Conservation (phyloP, 2,888 invertebrate genomes). For the Ctenicera cuprea region DNA sequence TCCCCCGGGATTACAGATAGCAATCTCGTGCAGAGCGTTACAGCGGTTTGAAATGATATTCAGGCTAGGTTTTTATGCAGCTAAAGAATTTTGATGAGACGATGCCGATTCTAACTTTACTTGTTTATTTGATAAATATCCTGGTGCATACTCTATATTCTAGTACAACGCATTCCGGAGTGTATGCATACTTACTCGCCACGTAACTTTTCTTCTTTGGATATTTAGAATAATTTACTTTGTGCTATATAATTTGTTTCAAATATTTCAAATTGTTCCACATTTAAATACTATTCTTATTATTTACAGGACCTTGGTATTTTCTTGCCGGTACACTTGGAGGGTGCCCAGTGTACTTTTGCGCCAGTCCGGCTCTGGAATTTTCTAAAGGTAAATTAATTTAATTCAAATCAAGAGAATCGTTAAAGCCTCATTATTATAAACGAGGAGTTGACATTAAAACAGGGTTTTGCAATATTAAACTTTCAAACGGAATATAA, state of each 20-base stretch:
- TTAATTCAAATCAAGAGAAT: too few species aligned
- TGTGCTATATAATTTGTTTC: too few species aligned
- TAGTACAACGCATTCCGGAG: constrained; percentile 2
- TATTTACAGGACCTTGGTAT: neutral
- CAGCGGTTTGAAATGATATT: constrained; percentile 13
- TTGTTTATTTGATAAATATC: constrained; percentile 30
- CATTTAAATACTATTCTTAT: neutral
- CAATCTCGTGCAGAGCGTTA: constrained; percentile 7
- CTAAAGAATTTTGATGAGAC: constrained; percentile 36
- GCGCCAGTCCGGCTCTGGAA: constrained; percentile 3
- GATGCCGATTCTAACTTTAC: constrained; percentile 24
- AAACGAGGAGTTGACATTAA: neutral
- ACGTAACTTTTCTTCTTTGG: neutral
- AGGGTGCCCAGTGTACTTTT: neutral
- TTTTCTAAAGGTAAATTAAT: neutral
- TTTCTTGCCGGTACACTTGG: neutral
- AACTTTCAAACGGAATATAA: constrained; percentile 9
- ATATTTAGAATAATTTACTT: neutral
- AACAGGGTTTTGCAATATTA: neutral
- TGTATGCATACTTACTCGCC: constrained; percentile 1
- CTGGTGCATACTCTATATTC: constrained; percentile 6
- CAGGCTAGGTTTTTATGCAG: constrained; percentile 26
- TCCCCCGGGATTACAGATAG: constrained; percentile 16
- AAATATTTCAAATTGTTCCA: neutral
- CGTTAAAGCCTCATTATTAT: too few species aligned